Evolutionary conservation across 1,140 invertebrate genomes (phyloP), one percentile per base, ranked within the genome.

Genomic region (Lordiphosa mommai): DNA sequence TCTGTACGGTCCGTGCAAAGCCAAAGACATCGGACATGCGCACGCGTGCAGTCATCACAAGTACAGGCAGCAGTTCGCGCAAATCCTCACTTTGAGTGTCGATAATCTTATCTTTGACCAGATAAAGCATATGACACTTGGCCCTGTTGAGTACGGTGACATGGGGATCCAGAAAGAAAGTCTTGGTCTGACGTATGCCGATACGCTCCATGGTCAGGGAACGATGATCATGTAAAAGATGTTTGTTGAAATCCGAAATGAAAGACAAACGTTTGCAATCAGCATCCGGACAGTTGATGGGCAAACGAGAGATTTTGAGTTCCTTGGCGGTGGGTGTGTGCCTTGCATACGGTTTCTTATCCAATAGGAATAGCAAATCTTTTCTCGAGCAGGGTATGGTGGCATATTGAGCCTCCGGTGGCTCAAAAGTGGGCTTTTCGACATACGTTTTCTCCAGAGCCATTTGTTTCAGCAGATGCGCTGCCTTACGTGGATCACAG

Each of bases 201-300:
- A 80, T 67, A 13, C 67, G 70, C 20, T 87, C 85, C 56, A 85
- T 63, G 9, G 68, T 48, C 27, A 87, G n/a, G 1, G 50, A 4
- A 1, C 37, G 49, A 43, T 87, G 85, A 13, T 80, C 73, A 1
- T 55, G 40, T 0, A 48, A 32, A 0, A 87, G 27, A 37, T 87
- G 82, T 3, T 41, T 61, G 13, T 64, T 85, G 8, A 86, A 80
- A 4, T 87, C 77, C 0, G 82, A 80, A 1, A 80, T 52, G 8
- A 85, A 85, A 4, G 43, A 47, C n/a, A 68, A 33, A 4, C 63
- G 52, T 2, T 37, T 8, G 47, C 82, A 86, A 4, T 71, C 37
- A 0, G 14, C 14, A n/a, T 85, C 70, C 8, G 82, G 77, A 14
- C 82, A 86, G 10, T 59, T 37, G 4, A 85, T 16, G 4, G 85